A percentile compares a stretch with the other conserved stretches of the same genome.
Evolutionary conservation across 2,113 vertebrate species (phyloP).

Genomic region (Saguinus midas): DNA sequence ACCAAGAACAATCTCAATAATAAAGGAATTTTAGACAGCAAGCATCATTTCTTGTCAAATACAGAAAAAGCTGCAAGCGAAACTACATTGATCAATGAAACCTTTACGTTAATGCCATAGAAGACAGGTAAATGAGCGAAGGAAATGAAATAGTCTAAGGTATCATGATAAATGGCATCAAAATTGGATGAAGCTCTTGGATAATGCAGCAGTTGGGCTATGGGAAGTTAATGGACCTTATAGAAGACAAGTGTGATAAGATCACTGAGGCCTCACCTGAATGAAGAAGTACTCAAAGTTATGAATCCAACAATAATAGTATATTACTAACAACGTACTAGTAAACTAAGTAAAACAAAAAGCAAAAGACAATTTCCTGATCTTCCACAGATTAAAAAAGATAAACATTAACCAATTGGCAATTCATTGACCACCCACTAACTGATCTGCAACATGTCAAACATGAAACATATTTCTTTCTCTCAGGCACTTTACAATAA

Average conservation of each 20-base stretch:
- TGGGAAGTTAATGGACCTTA: background rate
- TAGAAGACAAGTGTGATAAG: background rate
- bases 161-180: background rate
- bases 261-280: background rate
- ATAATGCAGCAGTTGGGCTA: background rate
- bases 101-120: background rate
- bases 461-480: background rate
- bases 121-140: background rate
- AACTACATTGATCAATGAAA: conserved; percentile 1
- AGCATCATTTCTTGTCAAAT: background rate
- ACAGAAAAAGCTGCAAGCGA: background rate
- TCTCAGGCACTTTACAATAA: background rate
- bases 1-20: conserved; percentile 30
- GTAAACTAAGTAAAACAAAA: background rate
- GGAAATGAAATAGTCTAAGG: background rate
- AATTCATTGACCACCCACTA: conserved; percentile 8
- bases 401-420: conserved; percentile 4
- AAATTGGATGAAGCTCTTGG: background rate
- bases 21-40: background rate
- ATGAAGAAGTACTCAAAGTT: background rate
- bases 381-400: background rate
- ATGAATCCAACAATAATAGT: background rate
- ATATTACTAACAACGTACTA: background rate
- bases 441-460: background rate
- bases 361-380: background rate